A percentile compares a stretch with the other conserved stretches of the same genome.
Evolutionary conservation across 1,140 invertebrate species (phyloP).

Genomic region (Caenorhabditis inopinata): DNA sequence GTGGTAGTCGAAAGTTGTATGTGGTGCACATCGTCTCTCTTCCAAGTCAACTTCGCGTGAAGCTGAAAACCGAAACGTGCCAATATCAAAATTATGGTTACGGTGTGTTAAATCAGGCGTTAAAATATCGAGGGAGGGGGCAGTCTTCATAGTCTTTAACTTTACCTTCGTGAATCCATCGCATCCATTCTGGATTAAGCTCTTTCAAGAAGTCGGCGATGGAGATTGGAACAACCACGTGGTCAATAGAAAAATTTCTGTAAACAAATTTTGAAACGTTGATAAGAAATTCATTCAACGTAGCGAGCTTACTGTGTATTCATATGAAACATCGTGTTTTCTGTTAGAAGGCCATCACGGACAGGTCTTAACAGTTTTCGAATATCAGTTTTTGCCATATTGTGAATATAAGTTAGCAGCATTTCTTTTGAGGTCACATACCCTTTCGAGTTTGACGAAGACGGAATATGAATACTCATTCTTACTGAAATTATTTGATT

Average conservation of each 20-base stretch:
- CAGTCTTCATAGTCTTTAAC: neutral
- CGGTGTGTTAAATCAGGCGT: neutral
- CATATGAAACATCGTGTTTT: conserved; percentile 55
- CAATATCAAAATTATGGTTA: neutral
- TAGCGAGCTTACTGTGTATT: conserved; percentile 50
- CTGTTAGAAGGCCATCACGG: conserved; percentile 50
- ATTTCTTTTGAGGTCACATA: conserved; percentile 40
- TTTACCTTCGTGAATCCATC: conserved; percentile 55
- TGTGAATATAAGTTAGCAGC: conserved; percentile 36
- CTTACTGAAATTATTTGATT: neutral
- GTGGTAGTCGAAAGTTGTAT: conserved; percentile 4
- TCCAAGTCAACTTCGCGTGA: neutral
- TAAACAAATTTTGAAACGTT: neutral
- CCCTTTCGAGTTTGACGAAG: conserved; percentile 28
- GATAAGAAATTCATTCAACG: neutral
- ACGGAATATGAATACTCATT: conserved; percentile 17
- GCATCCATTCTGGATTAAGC: conserved; percentile 52
- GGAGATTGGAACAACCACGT: conserved; percentile 52
- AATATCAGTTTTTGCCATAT: conserved; percentile 37
- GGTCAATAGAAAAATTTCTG: conserved; percentile 56
- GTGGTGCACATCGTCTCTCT: neutral
- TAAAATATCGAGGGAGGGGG: neutral
- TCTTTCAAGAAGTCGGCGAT: conserved; percentile 50
- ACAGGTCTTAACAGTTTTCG: conserved; percentile 49
- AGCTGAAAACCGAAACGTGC: neutral